Base-by-base conservation (phyloP, 2,888 invertebrate species). In the Lapara coniferarum region DNA sequence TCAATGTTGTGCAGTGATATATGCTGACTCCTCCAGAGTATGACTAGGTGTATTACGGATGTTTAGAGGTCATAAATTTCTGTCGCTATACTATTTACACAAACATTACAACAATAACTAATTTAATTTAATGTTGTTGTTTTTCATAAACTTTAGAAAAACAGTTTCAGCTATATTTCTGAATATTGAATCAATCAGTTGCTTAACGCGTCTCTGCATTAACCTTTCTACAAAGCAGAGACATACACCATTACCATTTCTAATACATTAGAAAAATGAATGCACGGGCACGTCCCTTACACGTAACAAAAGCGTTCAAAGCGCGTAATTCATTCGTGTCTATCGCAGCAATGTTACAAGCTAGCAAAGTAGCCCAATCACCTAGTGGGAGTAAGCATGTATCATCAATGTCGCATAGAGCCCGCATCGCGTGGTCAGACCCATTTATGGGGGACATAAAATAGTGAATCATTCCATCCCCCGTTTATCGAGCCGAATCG, bases 391-490 rank as follows among this genome's bases (percentile, higher is more conserved):
- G 53, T 46, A 19, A 63, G 56, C 67, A 67, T 56, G 53, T 67
- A 67, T 56, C 59, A 68, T 52, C 52, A 58, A 63, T 71, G 70
- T 67, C 72, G 69, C 66, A 70, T 52, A 67, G 70, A 72, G 70
- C 73, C 75, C 72, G 72, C 74, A 77, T 81, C 76, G 80, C 80
- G 75, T 81, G 84, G 78, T 75, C 70, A 73, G 57, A 73, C 71
- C 73, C 77, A 82, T 82, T 76, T 80, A 77, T 74, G 55, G 49
- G 69, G 72, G 69, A 69, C 75, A 79, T 84, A 81, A 85, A 82
- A 74, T 74, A 80, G 80, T 85, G 85, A 85, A 78, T 86, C 87
- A 85, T 83, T 79, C 78, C 75, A 75, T 72, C 77, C 77, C 77
- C 74, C 74, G 73, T 76, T 82, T 83, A 85, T 84, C 81, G 75